These are phyloP conservation scores for Candoia aspera DNA, from an alignment of 2,113 vertebrate species.

Conservation along the genomic window DNA sequence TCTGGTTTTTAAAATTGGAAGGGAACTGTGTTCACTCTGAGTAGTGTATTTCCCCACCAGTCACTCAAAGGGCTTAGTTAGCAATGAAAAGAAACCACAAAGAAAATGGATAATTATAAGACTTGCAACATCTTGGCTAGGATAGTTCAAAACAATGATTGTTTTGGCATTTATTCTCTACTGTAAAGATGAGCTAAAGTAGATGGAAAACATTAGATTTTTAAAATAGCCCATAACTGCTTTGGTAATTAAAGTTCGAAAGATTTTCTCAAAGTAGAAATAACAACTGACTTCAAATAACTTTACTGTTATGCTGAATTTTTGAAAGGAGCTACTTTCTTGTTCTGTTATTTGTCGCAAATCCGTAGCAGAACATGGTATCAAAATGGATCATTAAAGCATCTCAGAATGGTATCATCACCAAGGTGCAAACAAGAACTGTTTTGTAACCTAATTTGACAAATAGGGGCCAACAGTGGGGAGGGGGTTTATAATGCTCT, in stretches of 20 bases:
- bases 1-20: not conserved
- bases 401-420: not conserved
- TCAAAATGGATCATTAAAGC: not conserved
- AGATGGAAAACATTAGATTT: not conserved
- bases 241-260: conserved; percentile 12
- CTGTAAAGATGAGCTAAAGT: not conserved
- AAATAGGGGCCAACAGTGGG: not conserved
- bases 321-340: not conserved
- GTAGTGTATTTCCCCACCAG: conserved; percentile 1
- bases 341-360: not conserved
- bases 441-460: not conserved
- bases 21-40: not conserved
- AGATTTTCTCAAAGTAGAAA: not conserved
- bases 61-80: conserved; percentile 3
- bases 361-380: not conserved
- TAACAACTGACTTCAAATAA: not conserved
- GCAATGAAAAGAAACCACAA: conserved; percentile 20
- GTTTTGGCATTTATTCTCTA: not conserved
- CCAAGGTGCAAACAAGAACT: not conserved
- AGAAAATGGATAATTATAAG: not conserved
- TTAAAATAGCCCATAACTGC: not conserved
- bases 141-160: conserved; percentile 3
- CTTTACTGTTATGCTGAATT: not conserved
- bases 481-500: not conserved
- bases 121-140: conserved; percentile 11